These are phyloP conservation scores for Tribolium freemani DNA, from an alignment of 2,888 invertebrate genomes.

Conservation along the genomic window DNA sequence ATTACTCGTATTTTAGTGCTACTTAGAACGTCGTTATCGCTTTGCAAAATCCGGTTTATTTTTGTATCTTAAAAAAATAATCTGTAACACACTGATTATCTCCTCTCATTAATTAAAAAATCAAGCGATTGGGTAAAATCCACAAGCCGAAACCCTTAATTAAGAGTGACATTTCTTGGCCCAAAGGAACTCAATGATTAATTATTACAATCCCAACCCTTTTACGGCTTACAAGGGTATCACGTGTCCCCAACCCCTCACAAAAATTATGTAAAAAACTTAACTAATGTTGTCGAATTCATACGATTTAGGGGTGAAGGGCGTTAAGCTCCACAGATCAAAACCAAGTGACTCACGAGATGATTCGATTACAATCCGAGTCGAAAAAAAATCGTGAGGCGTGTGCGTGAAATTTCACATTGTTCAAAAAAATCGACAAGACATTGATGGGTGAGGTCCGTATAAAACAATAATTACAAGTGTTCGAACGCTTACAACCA, in stretches of 20 bases:
- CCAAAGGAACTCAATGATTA: slow-evolving; percentile 38
- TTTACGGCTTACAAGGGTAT: slow-evolving; percentile 32
- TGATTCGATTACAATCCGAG: slow-evolving; percentile 56
- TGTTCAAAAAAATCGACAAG: slow-evolving; percentile 5
- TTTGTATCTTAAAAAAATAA: background rate
- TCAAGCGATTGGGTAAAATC: background rate
- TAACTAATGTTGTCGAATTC: slow-evolving; percentile 17
- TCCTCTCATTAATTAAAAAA: background rate
- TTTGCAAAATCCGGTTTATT: background rate
- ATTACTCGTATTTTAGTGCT: background rate
- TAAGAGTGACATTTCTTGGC: slow-evolving; percentile 17
- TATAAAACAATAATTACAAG: slow-evolving; percentile 35
- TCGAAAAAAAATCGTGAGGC: slow-evolving; percentile 1
- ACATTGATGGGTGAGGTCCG: slow-evolving; percentile 27
- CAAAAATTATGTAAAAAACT: slow-evolving; percentile 10
- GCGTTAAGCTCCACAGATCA: slow-evolving; percentile 59
- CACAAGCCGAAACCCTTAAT: slow-evolving; percentile 7
- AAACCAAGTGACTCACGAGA: slow-evolving; percentile 56
- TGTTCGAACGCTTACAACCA: slow-evolving; percentile 24
- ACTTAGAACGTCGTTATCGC: background rate
- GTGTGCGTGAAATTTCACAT: slow-evolving; percentile 31
- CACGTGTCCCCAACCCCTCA: slow-evolving; percentile 21
- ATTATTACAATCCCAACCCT: slow-evolving; percentile 36
- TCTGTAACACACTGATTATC: background rate
- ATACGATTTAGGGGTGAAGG: slow-evolving; percentile 41